These are phyloP conservation scores for Phaonia tiefii DNA, from an alignment of 2,888 invertebrate species.

Conservation along the genomic window DNA sequence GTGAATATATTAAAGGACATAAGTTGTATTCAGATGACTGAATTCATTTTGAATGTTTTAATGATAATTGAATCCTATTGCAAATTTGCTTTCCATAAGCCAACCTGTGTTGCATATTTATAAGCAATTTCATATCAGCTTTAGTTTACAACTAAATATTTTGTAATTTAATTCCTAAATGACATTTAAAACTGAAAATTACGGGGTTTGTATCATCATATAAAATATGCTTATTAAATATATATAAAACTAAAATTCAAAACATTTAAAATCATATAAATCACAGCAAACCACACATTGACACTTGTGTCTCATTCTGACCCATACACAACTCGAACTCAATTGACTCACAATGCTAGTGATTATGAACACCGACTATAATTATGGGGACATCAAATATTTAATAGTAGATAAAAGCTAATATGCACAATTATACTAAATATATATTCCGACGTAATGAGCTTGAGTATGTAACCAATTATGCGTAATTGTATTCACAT, in stretches of 20 bases:
- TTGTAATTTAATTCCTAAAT: too few species aligned
- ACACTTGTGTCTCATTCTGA: neutral
- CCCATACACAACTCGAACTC: neutral
- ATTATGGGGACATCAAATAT: neutral
- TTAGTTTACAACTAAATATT: too few species aligned
- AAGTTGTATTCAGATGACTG: too few species aligned
- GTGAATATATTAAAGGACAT: too few species aligned
- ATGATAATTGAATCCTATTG: too few species aligned
- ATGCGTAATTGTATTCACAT: slow-evolving; percentile 30
- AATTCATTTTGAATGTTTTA: too few species aligned
- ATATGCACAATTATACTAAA: neutral
- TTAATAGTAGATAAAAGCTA: slow-evolving; percentile 22
- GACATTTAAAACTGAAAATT: neutral
- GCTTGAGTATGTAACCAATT: neutral
- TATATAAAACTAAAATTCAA: neutral
- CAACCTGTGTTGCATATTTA: too few species aligned
- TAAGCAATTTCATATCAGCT: too few species aligned
- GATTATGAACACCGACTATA: neutral
- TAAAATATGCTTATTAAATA: slow-evolving; percentile 6
- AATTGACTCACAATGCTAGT: neutral
- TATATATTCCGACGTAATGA: neutral
- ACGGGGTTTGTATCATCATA: neutral
- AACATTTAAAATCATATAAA: slow-evolving; percentile 1
- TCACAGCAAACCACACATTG: neutral
- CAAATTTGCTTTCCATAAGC: too few species aligned